Base-by-base conservation (phyloP, 2,888 invertebrate species). In the Melanostoma mellinum region DNA sequence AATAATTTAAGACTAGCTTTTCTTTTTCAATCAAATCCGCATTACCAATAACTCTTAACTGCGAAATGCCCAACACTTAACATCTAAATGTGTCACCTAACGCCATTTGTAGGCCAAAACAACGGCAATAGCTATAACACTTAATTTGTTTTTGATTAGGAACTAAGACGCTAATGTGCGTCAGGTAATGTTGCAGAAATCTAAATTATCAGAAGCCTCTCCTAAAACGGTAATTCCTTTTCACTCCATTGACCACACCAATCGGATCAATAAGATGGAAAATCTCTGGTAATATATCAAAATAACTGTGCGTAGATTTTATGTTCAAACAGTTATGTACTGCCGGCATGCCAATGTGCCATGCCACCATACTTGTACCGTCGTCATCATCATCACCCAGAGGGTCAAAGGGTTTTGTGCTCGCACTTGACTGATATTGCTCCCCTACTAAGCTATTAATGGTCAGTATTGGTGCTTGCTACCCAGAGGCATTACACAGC, bases 261-360 rank as follows among this genome's bases (percentile, higher is more conserved):
- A 90, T 88, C 89, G 88, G 89, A 87, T 90, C 90, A 89, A 90
- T 90, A 90, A 88, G 88, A 88, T 89, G 89, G 89, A 89, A 90
- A 90, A 90, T 89, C 88, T 88, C 88, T 88, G 87, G 87, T 87
- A 88, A 89, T 89, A 89, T 89, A 89, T 89, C 90, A 89, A 89
- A 89, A 89, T 88, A 89, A 88, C 87, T 88, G 55, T 60, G 77
- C 72, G 46, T 65, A 72, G 61, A 68, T 67, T 72, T 61, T 60
- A 61, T 67, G 61, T 50, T 60, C 10, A 53, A 42, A 60, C 10
- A 10, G 30, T 44, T 33, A 3, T 36, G 40, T 20, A 36, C 67
- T 48, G 36, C 65, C 42, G 8, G 42, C 46, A 65, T 6, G 32
- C 42, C 9, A 42, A 4, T 42, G 42, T 42, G n/a, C 42, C 9